These are phyloP conservation scores for Acleris cristana DNA, from an alignment of 2,888 invertebrate genomes.

Conservation along the genomic window DNA sequence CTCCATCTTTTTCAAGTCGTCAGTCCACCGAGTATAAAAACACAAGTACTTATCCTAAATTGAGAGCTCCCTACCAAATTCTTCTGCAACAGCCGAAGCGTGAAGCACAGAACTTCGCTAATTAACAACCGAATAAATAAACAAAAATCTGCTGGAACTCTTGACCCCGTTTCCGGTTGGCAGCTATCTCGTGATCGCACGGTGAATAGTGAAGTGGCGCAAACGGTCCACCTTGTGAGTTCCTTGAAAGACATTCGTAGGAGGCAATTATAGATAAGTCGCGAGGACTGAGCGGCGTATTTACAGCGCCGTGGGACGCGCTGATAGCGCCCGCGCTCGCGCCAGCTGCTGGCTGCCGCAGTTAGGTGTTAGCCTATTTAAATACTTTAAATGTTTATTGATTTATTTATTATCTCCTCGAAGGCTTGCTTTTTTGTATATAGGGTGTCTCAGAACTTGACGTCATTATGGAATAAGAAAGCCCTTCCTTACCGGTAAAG, in stretches of 20 bases:
- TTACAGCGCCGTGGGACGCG: slow-evolving; percentile 69
- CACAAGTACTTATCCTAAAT: slow-evolving; percentile 19
- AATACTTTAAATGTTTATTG: background rate
- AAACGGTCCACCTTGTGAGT: slow-evolving; percentile 74
- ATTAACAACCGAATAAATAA: slow-evolving; percentile 52
- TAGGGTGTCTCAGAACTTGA: background rate
- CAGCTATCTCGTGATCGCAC: slow-evolving; percentile 60
- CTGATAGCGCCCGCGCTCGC: slow-evolving; percentile 39
- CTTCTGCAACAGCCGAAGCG: slow-evolving; percentile 18
- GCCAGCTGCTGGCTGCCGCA: slow-evolving; percentile 37
- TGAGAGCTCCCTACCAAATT: slow-evolving; percentile 23
- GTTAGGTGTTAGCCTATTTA: slow-evolving; percentile 18
- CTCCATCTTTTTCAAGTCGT: no score
- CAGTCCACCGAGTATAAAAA: no score
- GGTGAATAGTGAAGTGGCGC: slow-evolving; percentile 67
- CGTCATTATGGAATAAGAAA: background rate
- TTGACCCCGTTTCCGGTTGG: slow-evolving; percentile 71
- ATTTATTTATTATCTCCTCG: background rate
- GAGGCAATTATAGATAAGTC: slow-evolving; percentile 84
- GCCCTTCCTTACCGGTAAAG: no score
- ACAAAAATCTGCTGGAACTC: slow-evolving; percentile 57
- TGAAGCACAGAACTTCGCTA: slow-evolving; percentile 27
- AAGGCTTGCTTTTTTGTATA: background rate
- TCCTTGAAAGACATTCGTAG: slow-evolving; percentile 81
- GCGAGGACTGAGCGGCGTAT: slow-evolving; percentile 74